Base-by-base conservation (phyloP, 2,113 vertebrate species). In the Cariama cristata region DNA sequence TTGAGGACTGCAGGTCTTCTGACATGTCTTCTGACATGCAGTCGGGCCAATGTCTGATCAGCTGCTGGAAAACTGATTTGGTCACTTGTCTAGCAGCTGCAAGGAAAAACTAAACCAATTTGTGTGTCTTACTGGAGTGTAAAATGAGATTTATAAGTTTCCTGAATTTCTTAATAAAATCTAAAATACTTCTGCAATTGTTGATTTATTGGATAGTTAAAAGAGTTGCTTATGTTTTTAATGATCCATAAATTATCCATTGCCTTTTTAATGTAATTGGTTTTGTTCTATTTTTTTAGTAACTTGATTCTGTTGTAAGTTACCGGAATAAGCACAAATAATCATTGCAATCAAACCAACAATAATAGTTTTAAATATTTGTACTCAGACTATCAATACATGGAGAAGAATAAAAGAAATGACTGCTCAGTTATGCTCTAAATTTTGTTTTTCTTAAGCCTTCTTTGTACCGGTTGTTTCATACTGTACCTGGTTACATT, bases 131-230 rank as follows among this genome's bases (percentile, higher is more conserved):
- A 20, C 52, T 90, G 86, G 73, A 94, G 28, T 8, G 2, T 77
- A 86, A 95, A 96, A 94, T 79, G 33, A 92, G 84, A 95, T 83
- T 91, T 92, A 73, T 66, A 84, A 8, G 38, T 89, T 97, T 83
- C 63, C 60, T 81, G 52, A 50, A 35, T 80, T 95, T 95, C 95
- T 81, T 11, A 97, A 92, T 92, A 82, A 83, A 92, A 86, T 95
- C 60, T 87, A 52, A 80, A 91, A 75, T 83, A 42, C 62, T 91
- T 83, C 22, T 77, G 76, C 73, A 73, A 16, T 84, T 84, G 33
- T 81, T 86, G 67, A 82, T 93, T 95, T 96, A 84, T 84, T 80
- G 59, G 17, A 20, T 77, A 73, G 67, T 77, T 88, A 73, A 66
- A 64, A 72, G 38, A 75, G 18, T 89, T 95, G 56, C 60, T 72